These are phyloP conservation scores for Stegodyphus dumicola DNA, from an alignment of 1,140 invertebrate species.

Conservation along the genomic window DNA sequence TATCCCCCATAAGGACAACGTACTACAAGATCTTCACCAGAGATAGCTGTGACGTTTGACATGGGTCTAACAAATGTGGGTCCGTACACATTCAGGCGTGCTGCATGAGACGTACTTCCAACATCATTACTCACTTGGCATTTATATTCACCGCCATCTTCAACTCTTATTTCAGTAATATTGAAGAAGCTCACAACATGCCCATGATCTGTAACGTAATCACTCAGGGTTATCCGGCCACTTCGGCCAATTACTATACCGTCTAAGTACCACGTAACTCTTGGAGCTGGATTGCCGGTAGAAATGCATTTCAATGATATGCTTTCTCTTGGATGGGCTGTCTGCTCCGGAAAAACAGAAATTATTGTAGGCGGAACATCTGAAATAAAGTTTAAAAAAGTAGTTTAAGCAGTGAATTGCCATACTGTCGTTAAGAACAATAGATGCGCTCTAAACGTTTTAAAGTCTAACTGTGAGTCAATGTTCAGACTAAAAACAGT, in stretches of 20 bases:
- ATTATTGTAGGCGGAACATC: conserved; percentile 64
- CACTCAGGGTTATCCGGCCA: conserved; percentile 74
- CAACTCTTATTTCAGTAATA: conserved; percentile 66
- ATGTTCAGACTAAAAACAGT: no score
- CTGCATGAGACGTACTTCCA: conserved; percentile 64
- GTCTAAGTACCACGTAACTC: conserved; percentile 94
- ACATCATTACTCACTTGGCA: conserved; percentile 68
- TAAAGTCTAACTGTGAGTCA: no score
- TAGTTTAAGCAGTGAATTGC: no score
- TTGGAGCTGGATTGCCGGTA: conserved; percentile 91
- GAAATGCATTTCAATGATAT: conserved; percentile 74
- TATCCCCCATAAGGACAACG: conserved; percentile 64
- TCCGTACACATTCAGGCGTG: conserved; percentile 66
- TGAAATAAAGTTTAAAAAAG: conserved; percentile 14
- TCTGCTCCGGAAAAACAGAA: conserved; percentile 75
- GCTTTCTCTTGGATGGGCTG: conserved; percentile 81
- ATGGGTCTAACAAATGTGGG: conserved; percentile 69
- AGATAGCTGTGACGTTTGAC: conserved; percentile 69
- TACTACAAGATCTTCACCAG: conserved; percentile 67
- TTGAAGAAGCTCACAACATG: conserved; percentile 70
- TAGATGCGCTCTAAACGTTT: no score
- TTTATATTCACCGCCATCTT: conserved; percentile 69
- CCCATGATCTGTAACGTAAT: conserved; percentile 69
- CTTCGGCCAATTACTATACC: conserved; percentile 68
- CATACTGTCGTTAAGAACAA: no score